Evolutionary conservation across 1,140 invertebrate genomes (phyloP).

Genomic region (Apocrypta bakeri): DNA sequence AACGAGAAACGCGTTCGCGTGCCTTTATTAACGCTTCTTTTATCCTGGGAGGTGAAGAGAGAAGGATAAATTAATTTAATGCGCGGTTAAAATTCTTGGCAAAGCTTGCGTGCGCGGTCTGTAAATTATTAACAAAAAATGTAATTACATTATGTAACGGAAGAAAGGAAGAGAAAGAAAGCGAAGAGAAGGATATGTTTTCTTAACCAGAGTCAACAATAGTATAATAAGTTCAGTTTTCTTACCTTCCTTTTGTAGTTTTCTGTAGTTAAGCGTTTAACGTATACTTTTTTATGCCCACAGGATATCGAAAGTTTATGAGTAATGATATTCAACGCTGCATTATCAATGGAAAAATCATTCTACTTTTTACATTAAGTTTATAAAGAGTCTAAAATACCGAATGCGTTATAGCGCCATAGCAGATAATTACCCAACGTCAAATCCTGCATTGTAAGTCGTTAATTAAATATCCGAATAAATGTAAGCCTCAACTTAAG

Average conservation of each 20-base stretch:
- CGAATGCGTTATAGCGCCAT: too few species aligned
- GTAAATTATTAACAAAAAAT: slow-evolving; percentile 52
- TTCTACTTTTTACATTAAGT: too few species aligned
- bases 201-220: background rate
- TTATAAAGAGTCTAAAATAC: too few species aligned
- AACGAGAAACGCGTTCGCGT: background rate
- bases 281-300: background rate
- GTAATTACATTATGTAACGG: slow-evolving; percentile 50
- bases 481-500: background rate
- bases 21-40: slow-evolving; percentile 52
- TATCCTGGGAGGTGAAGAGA: slow-evolving; percentile 14
- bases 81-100: slow-evolving; percentile 40
- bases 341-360: background rate
- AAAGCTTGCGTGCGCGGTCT: background rate
- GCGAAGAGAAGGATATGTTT: background rate
- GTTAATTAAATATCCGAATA: background rate
- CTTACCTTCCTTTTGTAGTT: background rate
- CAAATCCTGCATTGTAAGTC: background rate
- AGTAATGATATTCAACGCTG: background rate
- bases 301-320: too few species aligned
- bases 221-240: background rate
- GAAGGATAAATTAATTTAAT: slow-evolving; percentile 57
- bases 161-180: background rate
- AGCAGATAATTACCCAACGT: background rate
- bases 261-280: background rate